Base-by-base conservation (phyloP, 2,888 invertebrate species). In the Petrolisthes manimaculis region DNA sequence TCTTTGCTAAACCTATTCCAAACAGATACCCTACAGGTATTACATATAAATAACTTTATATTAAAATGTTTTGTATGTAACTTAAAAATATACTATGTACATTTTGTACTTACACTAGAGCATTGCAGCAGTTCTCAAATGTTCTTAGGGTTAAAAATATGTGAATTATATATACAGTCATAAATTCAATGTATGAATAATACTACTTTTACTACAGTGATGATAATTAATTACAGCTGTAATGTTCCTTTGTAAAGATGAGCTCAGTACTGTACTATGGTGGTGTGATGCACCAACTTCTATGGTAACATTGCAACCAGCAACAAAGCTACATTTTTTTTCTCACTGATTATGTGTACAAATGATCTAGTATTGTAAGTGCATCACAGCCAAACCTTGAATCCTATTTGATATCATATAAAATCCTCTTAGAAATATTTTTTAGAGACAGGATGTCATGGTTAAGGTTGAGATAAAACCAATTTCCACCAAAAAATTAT, bases 61-160 rank as follows among this genome's bases (percentile, higher is more conserved):
- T 37, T 74, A 81, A 75, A 80, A 75, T 71, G 54, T 18, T 86
- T 53, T 82, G 24, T 83, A 51, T 86, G 55, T 81, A 21, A 24
- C 71, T 86, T 81, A 81, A 85, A 85, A 79, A 79, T 79, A 79
- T 78, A 67, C 71, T 83, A 87, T 87, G 53, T 88, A 88, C 84
- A 88, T 84, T 88, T 88, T 88, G 88, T 88, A 88, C 88, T 88
- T 84, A 88, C 51, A 75, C 82, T 86, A 86, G 80, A 86, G 86
- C 86, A 86, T 86, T 86, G 86, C 86, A 86, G 56, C 69, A 67
- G n/a, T 79, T 24, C 51, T 61, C 67, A 67, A 37, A 5, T 9
- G 8, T 56, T 56, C 14, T 69, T 67, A 21, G 21, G 51, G 6
- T 71, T 71, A 71, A 71, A 71, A 71, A 71, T 61, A 71, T 71